Evolutionary conservation across 2,888 invertebrate species (phyloP).

Genomic region (Oscheius sp.): DNA sequence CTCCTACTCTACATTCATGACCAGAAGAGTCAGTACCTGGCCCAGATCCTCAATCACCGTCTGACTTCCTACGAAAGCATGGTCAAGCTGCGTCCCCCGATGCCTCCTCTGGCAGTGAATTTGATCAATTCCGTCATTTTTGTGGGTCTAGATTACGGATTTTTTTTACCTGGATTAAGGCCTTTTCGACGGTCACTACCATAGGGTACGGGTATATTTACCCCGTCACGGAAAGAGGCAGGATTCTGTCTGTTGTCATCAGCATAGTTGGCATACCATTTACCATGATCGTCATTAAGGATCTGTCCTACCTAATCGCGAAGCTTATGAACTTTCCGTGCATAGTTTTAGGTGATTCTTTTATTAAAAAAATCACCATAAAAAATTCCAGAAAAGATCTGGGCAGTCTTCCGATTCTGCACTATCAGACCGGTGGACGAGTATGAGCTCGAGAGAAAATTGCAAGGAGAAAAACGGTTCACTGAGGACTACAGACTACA

Average conservation of each 20-base stretch:
- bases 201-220: slow-evolving; percentile 74
- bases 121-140: slow-evolving; percentile 50
- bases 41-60: slow-evolving; percentile 42
- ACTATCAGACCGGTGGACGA: slow-evolving; percentile 58
- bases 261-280: slow-evolving; percentile 74
- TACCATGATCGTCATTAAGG: slow-evolving; percentile 74
- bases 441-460: slow-evolving; percentile 42
- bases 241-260: slow-evolving; percentile 73
- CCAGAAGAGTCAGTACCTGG: slow-evolving; percentile 48
- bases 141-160: slow-evolving; percentile 26
- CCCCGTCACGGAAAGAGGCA: slow-evolving; percentile 73
- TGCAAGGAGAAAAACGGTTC: slow-evolving; percentile 16
- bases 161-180: slow-evolving; percentile 27
- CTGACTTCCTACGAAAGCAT: slow-evolving; percentile 49
- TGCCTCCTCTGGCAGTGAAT: slow-evolving; percentile 42
- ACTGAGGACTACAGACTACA: slow-evolving; percentile 49
- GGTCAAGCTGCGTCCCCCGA: slow-evolving; percentile 47
- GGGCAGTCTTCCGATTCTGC: slow-evolving; percentile 65
- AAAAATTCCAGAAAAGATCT: slow-evolving; percentile 48
- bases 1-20: slow-evolving; percentile 58
- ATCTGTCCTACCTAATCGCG: slow-evolving; percentile 63
- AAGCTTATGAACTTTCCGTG: slow-evolving; percentile 59
- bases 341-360: slow-evolving; percentile 46
- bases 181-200: slow-evolving; percentile 51
- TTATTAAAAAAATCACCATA: neutral